A percentile compares a stretch with the other conserved stretches of the same genome.
Evolutionary conservation across 2,797 vertebrate species (phyloP).

Genomic region (Megaceryle alcyon): DNA sequence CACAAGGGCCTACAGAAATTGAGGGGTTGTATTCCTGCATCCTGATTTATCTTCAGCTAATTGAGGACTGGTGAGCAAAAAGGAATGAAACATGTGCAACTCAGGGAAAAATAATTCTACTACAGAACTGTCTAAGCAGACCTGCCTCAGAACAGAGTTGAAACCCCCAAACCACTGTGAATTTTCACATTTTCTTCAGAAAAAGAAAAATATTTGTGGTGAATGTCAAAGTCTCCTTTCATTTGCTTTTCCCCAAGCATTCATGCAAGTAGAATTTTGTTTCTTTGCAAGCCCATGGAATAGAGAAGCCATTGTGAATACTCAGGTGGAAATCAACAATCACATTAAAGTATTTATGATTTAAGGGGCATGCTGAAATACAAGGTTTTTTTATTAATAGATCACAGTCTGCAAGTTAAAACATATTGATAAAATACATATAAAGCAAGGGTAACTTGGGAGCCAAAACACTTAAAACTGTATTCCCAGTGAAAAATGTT

Average conservation of each 20-base stretch:
- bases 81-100: not conserved
- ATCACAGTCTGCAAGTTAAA: not conserved
- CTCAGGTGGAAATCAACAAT: not conserved
- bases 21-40: not conserved
- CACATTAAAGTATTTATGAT: not conserved
- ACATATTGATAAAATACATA: not conserved
- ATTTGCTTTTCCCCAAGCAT: not conserved
- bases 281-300: not conserved
- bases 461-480: not conserved
- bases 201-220: not conserved
- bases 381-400: not conserved
- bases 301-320: constrained; percentile 23
- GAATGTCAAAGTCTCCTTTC: constrained; percentile 2
- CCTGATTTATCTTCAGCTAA: not conserved
- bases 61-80: not conserved
- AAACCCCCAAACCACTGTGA: not conserved
- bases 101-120: not conserved
- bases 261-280: not conserved
- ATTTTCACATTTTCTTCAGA: not conserved
- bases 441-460: not conserved
- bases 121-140: not conserved
- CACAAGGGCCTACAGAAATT: not conserved
- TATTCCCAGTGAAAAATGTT: not conserved
- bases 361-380: not conserved
- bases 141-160: not conserved